A percentile compares a stretch with the other conserved stretches of the same genome.
These are phyloP conservation scores for Lepidurus apus DNA, from an alignment of 1,140 invertebrate species.

Conservation along the genomic window DNA sequence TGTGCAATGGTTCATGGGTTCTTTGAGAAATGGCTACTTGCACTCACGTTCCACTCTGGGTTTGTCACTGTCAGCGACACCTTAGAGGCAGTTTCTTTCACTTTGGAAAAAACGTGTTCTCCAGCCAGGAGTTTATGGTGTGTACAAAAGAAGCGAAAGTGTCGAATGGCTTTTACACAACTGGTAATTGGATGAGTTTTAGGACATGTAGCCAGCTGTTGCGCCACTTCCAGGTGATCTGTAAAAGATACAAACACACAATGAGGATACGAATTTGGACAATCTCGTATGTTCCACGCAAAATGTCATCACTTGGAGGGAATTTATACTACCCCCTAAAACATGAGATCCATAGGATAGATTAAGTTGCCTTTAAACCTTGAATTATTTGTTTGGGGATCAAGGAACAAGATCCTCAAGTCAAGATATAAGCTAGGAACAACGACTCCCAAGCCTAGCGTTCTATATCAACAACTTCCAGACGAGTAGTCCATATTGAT, in stretches of 20 bases:
- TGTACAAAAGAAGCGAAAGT: neutral
- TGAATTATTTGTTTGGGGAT: neutral
- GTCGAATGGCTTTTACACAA: neutral
- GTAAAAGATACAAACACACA: neutral
- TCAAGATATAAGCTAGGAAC: neutral
- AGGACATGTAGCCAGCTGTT: neutral
- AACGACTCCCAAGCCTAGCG: neutral
- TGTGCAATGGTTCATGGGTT: neutral
- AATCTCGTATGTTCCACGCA: no score
- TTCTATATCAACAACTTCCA: neutral
- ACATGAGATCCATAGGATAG: neutral
- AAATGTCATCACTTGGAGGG: neutral
- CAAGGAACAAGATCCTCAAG: neutral
- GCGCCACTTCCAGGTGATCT: neutral
- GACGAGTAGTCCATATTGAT: no score
- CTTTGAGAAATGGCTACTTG: conserved; percentile 2
- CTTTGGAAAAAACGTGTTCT: neutral
- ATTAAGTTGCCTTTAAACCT: neutral
- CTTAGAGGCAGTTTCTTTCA: neutral
- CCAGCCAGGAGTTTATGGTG: neutral
- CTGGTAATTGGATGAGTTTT: conserved; percentile 5
- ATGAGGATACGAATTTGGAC: no score
- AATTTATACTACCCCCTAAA: neutral
- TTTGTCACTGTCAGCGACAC: conserved; percentile 6
- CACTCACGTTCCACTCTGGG: neutral